Evolutionary conservation across 2,797 vertebrate genomes (phyloP), one percentile per base, ranked within the genome.

Genomic region (Phoebastria nigripes): DNA sequence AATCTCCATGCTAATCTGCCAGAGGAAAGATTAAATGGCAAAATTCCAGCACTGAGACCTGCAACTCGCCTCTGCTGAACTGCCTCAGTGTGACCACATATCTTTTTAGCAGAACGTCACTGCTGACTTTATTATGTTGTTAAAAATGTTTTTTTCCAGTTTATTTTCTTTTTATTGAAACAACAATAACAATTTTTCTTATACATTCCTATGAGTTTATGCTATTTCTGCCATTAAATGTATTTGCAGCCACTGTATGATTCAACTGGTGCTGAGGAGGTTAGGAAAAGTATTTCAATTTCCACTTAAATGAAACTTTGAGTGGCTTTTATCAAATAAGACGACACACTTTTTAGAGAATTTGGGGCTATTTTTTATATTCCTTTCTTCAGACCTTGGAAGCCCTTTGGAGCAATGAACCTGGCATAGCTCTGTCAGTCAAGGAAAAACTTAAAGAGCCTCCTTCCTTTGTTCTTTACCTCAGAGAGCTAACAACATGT

Each of bases 1-100:
- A 89, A 96, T 88, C 89, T 94, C 52, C 0, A 0, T 46, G 71
- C 39, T 94, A 31, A 92, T 95, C 93, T 79, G 82, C 66, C 82
- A 92, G 52, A 84, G 83, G 59, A 91, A 97, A 96, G 86, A 95
- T 94, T 97, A 97, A 96, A 95, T 91, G 82, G 94, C 91, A 96
- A 87, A 84, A 86, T 87, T 93, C 94, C 87, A 95, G 70, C 59
- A 63, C 59, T 59, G 46, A 95, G 79, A 90, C 82, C 63, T 58
- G 65, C 49, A 92, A 6, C 33, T 35, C 25, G 72, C n/a, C n/a
- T 80, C 41, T 92, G 51, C 76, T 65, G n/a, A 49, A 47, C 20
- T 49, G 35, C 37, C 24, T 58, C 33, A 39, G 17, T 37, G 58
- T 41, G 52, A 90, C 41, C 20, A 61, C 16, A 15, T 12, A 39